A percentile compares a stretch with the other conserved stretches of the same genome.
Conservation (phyloP, 92 coral and sea anemone species). For the Bergia sp. region DNA sequence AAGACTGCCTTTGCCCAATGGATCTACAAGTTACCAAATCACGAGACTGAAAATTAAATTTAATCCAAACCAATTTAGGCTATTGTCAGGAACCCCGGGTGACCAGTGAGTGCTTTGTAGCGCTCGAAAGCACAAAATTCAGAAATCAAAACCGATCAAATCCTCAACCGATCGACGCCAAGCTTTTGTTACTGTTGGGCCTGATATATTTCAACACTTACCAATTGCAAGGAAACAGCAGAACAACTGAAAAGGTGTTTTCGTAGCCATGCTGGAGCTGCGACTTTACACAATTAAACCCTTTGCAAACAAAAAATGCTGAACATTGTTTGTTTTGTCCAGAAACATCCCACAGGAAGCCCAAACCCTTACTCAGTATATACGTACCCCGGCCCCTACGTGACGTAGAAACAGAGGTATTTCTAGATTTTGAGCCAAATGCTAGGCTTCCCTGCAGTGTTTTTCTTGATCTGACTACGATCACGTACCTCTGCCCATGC, state of each 20-base stretch:
- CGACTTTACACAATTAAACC: background rate
- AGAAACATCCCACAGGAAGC: background rate
- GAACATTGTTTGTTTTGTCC: background rate
- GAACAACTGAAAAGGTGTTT: background rate
- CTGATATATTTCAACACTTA: background rate
- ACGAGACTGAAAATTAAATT: too few relatives aligned
- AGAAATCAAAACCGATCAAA: background rate
- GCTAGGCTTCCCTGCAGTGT: too few relatives aligned
- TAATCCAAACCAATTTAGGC: too few relatives aligned
- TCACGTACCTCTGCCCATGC: too few relatives aligned
- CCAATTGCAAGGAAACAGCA: slow-evolving; percentile 21
- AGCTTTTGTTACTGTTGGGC: background rate
- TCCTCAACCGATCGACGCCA: background rate
- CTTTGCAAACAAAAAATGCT: background rate
- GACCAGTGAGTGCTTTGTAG: too few relatives aligned
- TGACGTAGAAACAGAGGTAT: too few relatives aligned
- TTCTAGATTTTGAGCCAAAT: too few relatives aligned
- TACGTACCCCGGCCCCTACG: too few relatives aligned
- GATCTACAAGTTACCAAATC: too few relatives aligned
- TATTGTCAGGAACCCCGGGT: too few relatives aligned
- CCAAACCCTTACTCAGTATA: background rate
- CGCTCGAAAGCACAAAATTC: background rate
- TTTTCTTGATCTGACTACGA: too few relatives aligned
- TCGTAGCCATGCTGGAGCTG: background rate
- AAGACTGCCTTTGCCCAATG: too few relatives aligned